Base-by-base conservation (phyloP, 2,113 vertebrate genomes). In the Ciconia stormi region DNA sequence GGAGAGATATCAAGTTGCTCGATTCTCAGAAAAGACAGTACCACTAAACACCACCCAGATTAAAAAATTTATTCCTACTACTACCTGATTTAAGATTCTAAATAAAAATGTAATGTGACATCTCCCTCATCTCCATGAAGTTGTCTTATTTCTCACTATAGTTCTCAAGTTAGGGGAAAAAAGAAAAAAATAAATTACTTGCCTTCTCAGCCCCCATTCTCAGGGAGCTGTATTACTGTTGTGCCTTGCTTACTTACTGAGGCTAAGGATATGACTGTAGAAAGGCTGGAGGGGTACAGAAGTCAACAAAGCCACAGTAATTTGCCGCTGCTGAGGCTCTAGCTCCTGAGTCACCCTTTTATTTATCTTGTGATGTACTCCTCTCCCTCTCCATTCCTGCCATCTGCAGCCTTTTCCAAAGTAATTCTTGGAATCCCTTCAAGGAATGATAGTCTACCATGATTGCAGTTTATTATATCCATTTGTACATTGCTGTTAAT, bases 101-200 rank as follows among this genome's bases (percentile, higher is more conserved):
- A 85, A 80, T 25, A 36, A 85, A 90, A 88, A 49, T 20, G 2
- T 17, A 46, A 25, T 14, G 14, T 65, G 49, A 72, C 11, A 50
- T 74, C 34, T 87, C 32, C 17, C 26, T 82, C 11, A 40, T 50
- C 15, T 47, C 19, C 13, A 38, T n/a, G 34, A 86, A 61, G 7
- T 8, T 62, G 7, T 19, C 12, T 42, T 46, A 53, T 17, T 66
- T 34, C n/a, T 73, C 27, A 30, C 55, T 62, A 10, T 10, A 63
- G 27, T 49, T 16, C 16, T 76, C 15, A 92, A 19, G 11, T 1
- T 66, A 6, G 0, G 2, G 0, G 2, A 1, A 17, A 8, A 26
- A 29, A n/a, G 30, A 25, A 32, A 8, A 4, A 42, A 38, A 17
- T 27, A 13, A 63, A 80, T 73, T 63, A 73, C 19, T 53, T 65